phyloP scores from a whole-genome alignment of 2,888 invertebrate genomes.

The Entomobrya proxima region DNA sequence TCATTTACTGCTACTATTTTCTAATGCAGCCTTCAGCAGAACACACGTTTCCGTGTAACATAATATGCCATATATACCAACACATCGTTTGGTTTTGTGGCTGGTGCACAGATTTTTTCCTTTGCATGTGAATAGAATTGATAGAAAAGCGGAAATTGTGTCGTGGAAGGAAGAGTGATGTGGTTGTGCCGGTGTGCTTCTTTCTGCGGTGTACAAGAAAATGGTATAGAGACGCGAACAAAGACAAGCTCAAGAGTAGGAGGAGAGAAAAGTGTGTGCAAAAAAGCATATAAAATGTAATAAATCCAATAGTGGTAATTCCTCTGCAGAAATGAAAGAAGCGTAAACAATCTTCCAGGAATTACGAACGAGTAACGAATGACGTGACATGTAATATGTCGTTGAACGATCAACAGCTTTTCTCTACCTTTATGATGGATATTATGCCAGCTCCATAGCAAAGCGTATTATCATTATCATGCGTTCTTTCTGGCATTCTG shows the following conservation, averaged over 20 bases:
- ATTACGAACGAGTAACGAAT: conserved; percentile 14
- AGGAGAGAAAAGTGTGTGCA: background rate
- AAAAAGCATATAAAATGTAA: background rate
- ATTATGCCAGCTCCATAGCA: background rate
- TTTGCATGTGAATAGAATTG: background rate
- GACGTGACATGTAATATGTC: background rate
- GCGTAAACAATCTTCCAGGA: conserved; percentile 24
- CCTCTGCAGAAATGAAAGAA: background rate
- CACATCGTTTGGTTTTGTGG: background rate
- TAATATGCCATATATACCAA: too few relatives aligned
- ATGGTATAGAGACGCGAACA: too few relatives aligned
- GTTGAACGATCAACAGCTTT: background rate
- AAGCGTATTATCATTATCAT: too few relatives aligned
- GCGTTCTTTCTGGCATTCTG: too few relatives aligned
- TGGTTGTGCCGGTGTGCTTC: too few relatives aligned
- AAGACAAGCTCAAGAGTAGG: too few relatives aligned
- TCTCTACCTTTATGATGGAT: too few relatives aligned
- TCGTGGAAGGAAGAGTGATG: background rate
- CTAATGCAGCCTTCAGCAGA: background rate
- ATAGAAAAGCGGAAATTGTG: background rate
- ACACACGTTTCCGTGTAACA: too few relatives aligned
- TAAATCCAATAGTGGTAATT: background rate
- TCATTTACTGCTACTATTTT: background rate
- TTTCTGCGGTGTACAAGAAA: too few relatives aligned
- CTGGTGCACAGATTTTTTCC: background rate